phyloP scores from a whole-genome alignment of 2,113 vertebrate species.

The Chaetodon trifascialis region DNA sequence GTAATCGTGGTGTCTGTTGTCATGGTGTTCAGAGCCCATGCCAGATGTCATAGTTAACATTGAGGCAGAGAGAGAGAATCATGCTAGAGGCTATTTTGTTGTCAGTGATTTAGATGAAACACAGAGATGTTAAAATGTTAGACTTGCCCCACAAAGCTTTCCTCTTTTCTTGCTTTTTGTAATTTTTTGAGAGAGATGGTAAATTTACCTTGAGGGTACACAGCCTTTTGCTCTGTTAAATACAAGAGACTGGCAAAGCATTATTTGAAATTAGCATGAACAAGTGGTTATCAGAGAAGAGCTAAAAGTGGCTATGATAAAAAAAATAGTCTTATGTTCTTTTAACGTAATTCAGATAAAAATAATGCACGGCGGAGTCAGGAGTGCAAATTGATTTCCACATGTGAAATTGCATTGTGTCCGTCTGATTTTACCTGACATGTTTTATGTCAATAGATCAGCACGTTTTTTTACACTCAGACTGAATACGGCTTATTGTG shows the following conservation, averaged over 20 bases:
- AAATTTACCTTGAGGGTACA: constrained; percentile 82
- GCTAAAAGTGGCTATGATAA: constrained; percentile 46
- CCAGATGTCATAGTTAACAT: constrained; percentile 90
- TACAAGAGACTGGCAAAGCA: constrained; percentile 63
- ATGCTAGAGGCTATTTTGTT: constrained; percentile 88
- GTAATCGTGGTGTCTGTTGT: constrained; percentile 87
- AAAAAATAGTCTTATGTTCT: constrained; percentile 45
- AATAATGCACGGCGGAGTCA: neutral
- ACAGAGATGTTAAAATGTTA: constrained; percentile 84
- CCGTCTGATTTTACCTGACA: constrained; percentile 23
- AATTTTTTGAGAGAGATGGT: constrained; percentile 60
- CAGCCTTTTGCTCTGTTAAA: constrained; percentile 75
- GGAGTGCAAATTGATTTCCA: constrained; percentile 40
- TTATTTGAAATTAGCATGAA: constrained; percentile 73
- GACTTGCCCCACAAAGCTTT: constrained; percentile 79
- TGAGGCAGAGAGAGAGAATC: constrained; percentile 79
- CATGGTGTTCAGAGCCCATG: constrained; percentile 88
- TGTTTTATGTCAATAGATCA: constrained; percentile 26
- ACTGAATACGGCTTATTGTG: neutral
- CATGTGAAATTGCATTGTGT: constrained; percentile 18
- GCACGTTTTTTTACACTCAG: neutral
- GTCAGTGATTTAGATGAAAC: constrained; percentile 88
- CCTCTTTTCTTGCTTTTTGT: constrained; percentile 38
- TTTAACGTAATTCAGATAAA: constrained; percentile 29
- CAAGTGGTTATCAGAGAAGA: constrained; percentile 62